phyloP scores from a whole-genome alignment of 2,113 vertebrate species.

The Sminthopsis crassicaudata region DNA sequence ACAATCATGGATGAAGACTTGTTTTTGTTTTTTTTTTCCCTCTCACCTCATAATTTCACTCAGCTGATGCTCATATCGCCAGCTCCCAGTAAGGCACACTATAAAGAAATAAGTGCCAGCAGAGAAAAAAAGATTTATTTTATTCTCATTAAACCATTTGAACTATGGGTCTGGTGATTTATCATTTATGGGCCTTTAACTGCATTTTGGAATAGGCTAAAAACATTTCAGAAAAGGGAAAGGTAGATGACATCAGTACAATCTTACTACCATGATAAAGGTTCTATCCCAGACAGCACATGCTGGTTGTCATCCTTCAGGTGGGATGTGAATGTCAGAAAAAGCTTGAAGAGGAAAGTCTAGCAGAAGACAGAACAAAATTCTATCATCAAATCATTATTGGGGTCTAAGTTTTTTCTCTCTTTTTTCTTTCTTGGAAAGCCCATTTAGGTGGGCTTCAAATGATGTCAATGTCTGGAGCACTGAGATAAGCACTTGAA shows the following conservation, averaged over 20 bases:
- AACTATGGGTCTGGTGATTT: background rate
- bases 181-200: background rate
- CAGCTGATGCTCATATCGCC: background rate
- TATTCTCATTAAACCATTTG: conserved; percentile 1
- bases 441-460: background rate
- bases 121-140: background rate
- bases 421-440: conserved; percentile 12
- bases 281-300: too few relatives aligned
- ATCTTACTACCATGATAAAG: background rate
- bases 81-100: background rate
- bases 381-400: conserved; percentile 3
- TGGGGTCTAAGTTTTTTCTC: background rate
- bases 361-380: background rate
- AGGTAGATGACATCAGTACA: background rate
- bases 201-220: background rate
- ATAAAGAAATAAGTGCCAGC: conserved; percentile 9
- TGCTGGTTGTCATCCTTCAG: accelerated
- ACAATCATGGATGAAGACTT: background rate
- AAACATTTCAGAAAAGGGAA: conserved; percentile 7
- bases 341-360: background rate
- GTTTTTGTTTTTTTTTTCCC: background rate
- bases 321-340: background rate
- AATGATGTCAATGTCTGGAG: background rate
- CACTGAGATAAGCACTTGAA: background rate
- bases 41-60: conserved; percentile 14